Percentiles rank a stretch among this genome's conserved stretches.
These are phyloP conservation scores for Pachycephala philippinensis DNA, from an alignment of 2,113 vertebrate genomes.

Conservation along the genomic window DNA sequence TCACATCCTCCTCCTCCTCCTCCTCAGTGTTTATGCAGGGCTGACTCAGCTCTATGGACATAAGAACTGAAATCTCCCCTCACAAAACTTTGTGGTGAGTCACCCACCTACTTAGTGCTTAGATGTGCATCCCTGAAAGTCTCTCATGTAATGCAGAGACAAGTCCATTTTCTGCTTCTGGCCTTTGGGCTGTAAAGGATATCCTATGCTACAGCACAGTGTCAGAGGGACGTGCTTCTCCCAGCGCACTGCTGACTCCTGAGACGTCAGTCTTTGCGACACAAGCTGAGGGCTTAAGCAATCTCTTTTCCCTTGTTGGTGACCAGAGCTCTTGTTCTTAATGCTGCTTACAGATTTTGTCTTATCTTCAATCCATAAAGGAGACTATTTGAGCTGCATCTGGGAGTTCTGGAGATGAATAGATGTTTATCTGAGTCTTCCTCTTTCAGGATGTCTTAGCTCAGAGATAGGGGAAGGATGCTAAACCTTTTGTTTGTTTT, in stretches of 20 bases:
- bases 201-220: neutral
- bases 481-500: neutral
- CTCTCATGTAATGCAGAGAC: neutral
- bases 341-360: neutral
- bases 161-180: neutral
- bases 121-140: neutral
- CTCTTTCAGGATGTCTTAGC: neutral
- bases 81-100: neutral
- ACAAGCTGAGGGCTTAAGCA: neutral
- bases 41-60: neutral
- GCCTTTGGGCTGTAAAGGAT: neutral
- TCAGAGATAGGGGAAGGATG: neutral
- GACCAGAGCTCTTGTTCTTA: neutral
- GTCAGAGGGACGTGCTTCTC: neutral
- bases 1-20: neutral
- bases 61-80: neutral
- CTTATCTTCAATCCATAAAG: conserved; percentile 2
- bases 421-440: neutral
- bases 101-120: neutral
- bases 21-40: neutral
- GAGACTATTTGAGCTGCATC: neutral
- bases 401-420: neutral
- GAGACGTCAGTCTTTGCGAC: neutral
- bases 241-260: rapidly evolving
- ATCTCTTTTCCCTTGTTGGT: neutral